Percentiles rank a stretch among this genome's conserved stretches.
These are phyloP conservation scores for Vandiemenella viatica DNA, from an alignment of 2,888 invertebrate genomes.

Conservation along the genomic window DNA sequence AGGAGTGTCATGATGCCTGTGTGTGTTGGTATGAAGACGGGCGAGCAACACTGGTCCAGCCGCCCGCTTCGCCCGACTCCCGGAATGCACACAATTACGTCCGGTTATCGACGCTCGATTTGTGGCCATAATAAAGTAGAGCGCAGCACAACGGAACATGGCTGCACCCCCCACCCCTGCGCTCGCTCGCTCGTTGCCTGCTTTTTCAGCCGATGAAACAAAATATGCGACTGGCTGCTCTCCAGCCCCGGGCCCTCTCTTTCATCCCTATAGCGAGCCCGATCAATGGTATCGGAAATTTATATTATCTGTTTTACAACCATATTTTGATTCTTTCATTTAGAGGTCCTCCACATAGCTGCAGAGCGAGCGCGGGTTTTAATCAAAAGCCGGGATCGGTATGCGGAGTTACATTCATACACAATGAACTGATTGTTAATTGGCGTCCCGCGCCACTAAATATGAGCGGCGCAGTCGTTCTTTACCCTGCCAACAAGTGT, in stretches of 20 bases:
- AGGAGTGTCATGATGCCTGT: background rate
- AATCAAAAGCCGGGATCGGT: background rate
- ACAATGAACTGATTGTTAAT: conserved; percentile 10
- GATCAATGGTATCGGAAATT: background rate
- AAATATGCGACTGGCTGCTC: too few species aligned
- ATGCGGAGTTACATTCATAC: conserved; percentile 1
- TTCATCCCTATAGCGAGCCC: too few species aligned
- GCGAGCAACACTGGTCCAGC: too few species aligned
- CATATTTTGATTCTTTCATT: background rate
- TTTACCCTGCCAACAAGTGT: background rate
- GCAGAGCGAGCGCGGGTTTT: background rate
- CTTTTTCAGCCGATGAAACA: too few species aligned
- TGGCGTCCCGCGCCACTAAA: background rate
- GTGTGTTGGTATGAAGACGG: background rate
- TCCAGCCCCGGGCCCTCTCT: too few species aligned
- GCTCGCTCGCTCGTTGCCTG: too few species aligned
- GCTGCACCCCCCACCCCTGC: too few species aligned
- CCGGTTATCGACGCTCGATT: background rate
- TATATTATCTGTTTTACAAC: background rate
- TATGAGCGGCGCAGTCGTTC: background rate
- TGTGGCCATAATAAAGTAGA: background rate
- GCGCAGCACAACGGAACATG: too few species aligned
- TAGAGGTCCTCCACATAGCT: background rate
- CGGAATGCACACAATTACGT: background rate
- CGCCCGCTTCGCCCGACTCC: too few species aligned